Evolutionary conservation across 2,888 invertebrate species (phyloP).

Genomic region (Stenurella melanura): DNA sequence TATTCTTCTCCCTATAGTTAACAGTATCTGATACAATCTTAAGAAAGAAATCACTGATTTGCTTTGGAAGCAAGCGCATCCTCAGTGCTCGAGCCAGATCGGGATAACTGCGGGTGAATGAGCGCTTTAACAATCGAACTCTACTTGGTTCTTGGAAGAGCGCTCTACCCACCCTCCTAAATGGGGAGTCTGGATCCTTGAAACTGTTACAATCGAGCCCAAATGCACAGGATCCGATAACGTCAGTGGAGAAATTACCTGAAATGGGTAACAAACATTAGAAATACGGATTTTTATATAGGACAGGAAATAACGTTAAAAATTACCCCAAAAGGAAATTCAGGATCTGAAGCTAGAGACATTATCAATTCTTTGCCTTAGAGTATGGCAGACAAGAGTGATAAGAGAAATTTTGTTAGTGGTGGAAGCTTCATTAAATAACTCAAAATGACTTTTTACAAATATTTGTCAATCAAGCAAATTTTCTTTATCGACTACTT

Average conservation of each 20-base stretch:
- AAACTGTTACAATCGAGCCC: no score
- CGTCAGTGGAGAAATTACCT: slow-evolving; percentile 52
- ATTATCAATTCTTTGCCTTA: no score
- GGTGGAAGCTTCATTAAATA: no score
- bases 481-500: no score
- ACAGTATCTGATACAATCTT: slow-evolving; percentile 31
- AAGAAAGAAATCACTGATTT: slow-evolving; percentile 31
- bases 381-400: no score
- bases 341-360: no score
- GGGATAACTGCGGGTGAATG: neutral
- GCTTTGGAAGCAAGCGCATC: neutral
- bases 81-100: slow-evolving; percentile 1
- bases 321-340: no score
- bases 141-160: slow-evolving; percentile 30
- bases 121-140: neutral
- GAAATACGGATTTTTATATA: no score
- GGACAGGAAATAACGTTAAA: no score
- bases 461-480: no score
- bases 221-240: slow-evolving; percentile 70
- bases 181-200: slow-evolving; percentile 70
- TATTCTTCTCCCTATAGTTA: slow-evolving; percentile 35
- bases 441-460: no score
- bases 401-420: no score
- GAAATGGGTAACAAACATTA: neutral
- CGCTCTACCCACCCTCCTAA: slow-evolving; percentile 62